Base-by-base conservation (phyloP, 2,888 invertebrate species). In the Mythimna albipuncta region DNA sequence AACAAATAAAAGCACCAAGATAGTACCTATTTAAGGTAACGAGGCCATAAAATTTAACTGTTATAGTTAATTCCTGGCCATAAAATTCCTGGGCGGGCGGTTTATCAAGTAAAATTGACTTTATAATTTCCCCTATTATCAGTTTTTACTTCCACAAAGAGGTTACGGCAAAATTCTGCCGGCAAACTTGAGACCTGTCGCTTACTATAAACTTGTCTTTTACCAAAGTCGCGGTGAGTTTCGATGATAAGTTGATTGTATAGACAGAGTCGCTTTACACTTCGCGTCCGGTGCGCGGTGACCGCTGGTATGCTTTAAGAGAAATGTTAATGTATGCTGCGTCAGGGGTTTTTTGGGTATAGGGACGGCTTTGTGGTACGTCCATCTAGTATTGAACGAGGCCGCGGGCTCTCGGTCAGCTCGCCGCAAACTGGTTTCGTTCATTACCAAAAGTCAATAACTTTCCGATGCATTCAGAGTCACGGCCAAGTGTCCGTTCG, bases 401-500 rank as follows among this genome's bases (percentile, higher is more conserved):
- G 95, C 92, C 94, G 93, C 87, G 89, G 88, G 89, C 94, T 93
- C 93, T 93, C 94, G 95, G 96, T 95, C 95, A 96, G 92, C 90
- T 89, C 85, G 91, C 90, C 90, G 89, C 92, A 95, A 96, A 96
- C 96, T 93, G 94, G 96, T 96, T 96, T 93, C 59, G 84, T 90
- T 91, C 96, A 96, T 96, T 95, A 96, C 94, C 96, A 96, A 96
- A 95, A 96, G 96, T 96, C 96, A 96, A 96, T 96, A 96, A 96
- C 96, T 96, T 95, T 95, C 94, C 91, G 95, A 95, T 94, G 94
- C 95, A 94, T 94, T 93, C 91, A 91, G 90, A 95, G 94, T 95
- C 95, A 96, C 86, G 96, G 96, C 93, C 96, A 93, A 92, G 91
- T 90, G 88, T 89, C 86, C 89, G 91, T 90, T 89, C 89, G 90